These are phyloP conservation scores for Mormyrus lacerda DNA, from an alignment of 2,113 vertebrate species.

Conservation along the genomic window DNA sequence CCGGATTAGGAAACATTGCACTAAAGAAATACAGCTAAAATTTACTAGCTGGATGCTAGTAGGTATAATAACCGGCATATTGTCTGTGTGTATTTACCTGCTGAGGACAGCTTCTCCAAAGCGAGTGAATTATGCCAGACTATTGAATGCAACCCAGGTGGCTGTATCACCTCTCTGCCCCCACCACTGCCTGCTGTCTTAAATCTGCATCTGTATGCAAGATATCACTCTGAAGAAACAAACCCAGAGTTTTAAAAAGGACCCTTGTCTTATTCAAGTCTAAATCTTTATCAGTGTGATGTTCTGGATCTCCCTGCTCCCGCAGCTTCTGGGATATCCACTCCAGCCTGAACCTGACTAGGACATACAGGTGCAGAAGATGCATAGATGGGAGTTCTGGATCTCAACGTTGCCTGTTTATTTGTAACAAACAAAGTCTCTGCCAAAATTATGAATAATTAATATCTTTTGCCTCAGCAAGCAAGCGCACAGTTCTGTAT, in stretches of 20 bases:
- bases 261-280: neutral
- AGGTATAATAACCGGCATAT: neutral
- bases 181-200: neutral
- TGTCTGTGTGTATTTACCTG: neutral
- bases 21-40: conserved; percentile 40
- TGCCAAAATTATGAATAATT: neutral
- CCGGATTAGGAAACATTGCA: neutral
- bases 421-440: neutral
- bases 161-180: neutral
- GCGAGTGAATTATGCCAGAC: neutral
- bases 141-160: neutral
- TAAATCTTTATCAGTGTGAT: neutral
- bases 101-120: neutral
- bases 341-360: neutral
- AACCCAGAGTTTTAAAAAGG: neutral
- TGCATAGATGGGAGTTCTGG: neutral
- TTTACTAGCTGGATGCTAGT: no score
- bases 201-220: neutral
- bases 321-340: neutral
- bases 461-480: neutral
- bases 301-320: neutral
- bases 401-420: neutral
- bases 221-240: neutral
- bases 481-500: neutral
- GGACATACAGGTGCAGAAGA: neutral